These are phyloP conservation scores for Ranitomeya imitator DNA, from an alignment of 2,113 vertebrate genomes.

Conservation along the genomic window DNA sequence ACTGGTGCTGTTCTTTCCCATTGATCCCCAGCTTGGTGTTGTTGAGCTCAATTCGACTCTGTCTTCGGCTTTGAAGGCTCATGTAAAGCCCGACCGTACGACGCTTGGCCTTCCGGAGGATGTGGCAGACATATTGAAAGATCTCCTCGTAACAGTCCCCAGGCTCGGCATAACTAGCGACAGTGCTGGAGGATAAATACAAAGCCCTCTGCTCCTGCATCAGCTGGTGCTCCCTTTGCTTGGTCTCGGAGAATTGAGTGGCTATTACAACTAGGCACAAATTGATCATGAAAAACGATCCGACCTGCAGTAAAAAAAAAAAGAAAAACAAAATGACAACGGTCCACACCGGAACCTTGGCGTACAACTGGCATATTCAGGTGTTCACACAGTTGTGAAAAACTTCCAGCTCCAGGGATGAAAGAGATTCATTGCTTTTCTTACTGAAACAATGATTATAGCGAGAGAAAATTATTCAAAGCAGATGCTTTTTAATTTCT, in stretches of 20 bases:
- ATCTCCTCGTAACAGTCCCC: slow-evolving; percentile 96
- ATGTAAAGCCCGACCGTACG: slow-evolving; percentile 79
- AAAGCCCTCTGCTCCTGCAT: slow-evolving; percentile 94
- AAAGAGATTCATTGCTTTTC: slow-evolving; percentile 14
- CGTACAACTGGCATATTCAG: background rate
- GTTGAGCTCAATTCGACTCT: slow-evolving; percentile 60
- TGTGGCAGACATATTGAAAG: slow-evolving; percentile 92
- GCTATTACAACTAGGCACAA: slow-evolving; percentile 98
- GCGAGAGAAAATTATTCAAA: background rate
- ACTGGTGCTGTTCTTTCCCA: slow-evolving; percentile 69
- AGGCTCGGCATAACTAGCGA: slow-evolving; percentile 89
- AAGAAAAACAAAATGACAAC: slow-evolving; percentile 23
- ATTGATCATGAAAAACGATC: slow-evolving; percentile 89
- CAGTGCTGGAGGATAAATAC: slow-evolving; percentile 90
- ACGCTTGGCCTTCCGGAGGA: slow-evolving; percentile 86
- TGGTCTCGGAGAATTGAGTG: slow-evolving; percentile 97
- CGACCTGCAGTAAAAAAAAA: slow-evolving; percentile 70
- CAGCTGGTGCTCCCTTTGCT: slow-evolving; percentile 95
- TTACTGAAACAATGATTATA: slow-evolving; percentile 1
- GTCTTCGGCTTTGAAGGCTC: slow-evolving; percentile 79
- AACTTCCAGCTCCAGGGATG: background rate
- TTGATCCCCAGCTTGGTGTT: slow-evolving; percentile 58
- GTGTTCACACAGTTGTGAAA: background rate
- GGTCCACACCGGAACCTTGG: background rate
- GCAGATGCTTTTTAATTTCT: background rate